Percentiles rank a stretch among this genome's conserved stretches.
These are phyloP conservation scores for Aphrocallistes beatrix DNA, from an alignment of 37 sponge, comb jelly and placozoan genomes.

Conservation along the genomic window DNA sequence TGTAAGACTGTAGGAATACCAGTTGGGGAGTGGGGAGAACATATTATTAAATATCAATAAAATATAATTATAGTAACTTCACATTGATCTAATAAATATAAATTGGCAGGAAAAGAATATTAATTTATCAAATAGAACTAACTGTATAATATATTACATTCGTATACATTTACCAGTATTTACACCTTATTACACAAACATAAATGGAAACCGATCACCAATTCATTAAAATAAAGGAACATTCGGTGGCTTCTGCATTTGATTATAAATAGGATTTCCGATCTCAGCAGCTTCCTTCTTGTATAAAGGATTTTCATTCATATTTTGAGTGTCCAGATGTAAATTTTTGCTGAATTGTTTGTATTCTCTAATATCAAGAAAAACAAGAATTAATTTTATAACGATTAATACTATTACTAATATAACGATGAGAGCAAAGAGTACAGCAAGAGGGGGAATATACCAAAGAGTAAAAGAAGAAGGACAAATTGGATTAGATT, in stretches of 20 bases:
- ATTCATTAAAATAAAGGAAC: slow-evolving; percentile 8
- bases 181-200: too few species aligned
- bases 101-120: too few species aligned
- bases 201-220: too few species aligned
- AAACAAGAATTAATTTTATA: background rate
- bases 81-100: too few species aligned
- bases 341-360: background rate
- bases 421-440: background rate
- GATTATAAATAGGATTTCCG: slow-evolving; percentile 12
- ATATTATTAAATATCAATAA: too few species aligned
- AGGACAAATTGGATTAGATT: background rate
- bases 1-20: too few species aligned
- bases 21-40: too few species aligned
- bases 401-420: background rate
- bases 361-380: background rate
- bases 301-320: slow-evolving; percentile 12
- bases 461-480: background rate
- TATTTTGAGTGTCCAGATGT: slow-evolving; percentile 6
- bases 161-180: too few species aligned
- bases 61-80: too few species aligned
- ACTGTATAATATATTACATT: too few species aligned
- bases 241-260: background rate
- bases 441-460: background rate
- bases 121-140: too few species aligned
- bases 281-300: background rate